Conservation (phyloP, 2,113 vertebrate genomes). For the Sinosuthora webbiana region DNA sequence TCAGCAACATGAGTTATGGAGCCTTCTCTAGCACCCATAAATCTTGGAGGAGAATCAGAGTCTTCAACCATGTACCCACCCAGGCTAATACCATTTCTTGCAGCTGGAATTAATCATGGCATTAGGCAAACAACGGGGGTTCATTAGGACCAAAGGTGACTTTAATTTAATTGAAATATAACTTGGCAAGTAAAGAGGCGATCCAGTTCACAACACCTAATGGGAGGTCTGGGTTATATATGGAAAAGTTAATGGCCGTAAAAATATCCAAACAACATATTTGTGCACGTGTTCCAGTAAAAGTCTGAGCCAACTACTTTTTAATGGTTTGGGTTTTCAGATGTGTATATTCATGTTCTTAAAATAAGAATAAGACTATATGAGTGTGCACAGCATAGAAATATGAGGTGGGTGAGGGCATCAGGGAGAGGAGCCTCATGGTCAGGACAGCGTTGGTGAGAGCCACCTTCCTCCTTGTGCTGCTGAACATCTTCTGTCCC, state of each 20-base stretch:
- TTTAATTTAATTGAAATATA: conserved; percentile 74
- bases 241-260: conserved; percentile 69
- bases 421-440: not conserved
- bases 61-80: conserved; percentile 44
- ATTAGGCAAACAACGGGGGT: conserved; percentile 69
- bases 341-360: conserved; percentile 41
- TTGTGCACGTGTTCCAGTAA: conserved; percentile 66
- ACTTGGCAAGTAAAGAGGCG: conserved; percentile 61
- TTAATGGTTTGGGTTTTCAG: conserved; percentile 45
- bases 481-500: not conserved
- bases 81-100: conserved; percentile 38
- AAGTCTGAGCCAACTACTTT: conserved; percentile 36
- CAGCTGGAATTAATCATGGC: conserved; percentile 69
- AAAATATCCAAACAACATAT: conserved; percentile 69
- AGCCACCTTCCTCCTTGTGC: not conserved
- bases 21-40: conserved; percentile 15
- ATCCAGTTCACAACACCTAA: conserved; percentile 68
- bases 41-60: conserved; percentile 23
- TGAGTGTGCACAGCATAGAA: not conserved
- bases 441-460: not conserved
- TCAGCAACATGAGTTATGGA: conserved; percentile 15
- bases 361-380: conserved; percentile 35
- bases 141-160: conserved; percentile 72
- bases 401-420: not conserved
- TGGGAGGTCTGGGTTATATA: conserved; percentile 69